A percentile compares a stretch with the other conserved stretches of the same genome.
Conservation (phyloP, 2,113 vertebrate genomes). For the Odobenus rosmarus region DNA sequence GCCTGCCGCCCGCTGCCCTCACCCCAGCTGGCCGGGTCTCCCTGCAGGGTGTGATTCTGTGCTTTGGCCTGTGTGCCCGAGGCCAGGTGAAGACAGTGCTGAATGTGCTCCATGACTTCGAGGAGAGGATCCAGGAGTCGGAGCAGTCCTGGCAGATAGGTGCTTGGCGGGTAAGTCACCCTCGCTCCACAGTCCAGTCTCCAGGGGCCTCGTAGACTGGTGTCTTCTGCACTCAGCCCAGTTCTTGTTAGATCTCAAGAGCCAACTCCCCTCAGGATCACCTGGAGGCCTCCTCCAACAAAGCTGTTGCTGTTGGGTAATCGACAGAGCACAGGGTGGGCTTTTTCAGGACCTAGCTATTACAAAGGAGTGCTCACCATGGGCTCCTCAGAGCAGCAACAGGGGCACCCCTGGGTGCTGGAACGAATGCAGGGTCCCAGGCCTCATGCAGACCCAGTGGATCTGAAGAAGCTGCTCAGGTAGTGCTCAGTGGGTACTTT, state of each 20-base stretch:
- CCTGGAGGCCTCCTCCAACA: fast-evolving
- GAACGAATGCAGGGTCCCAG: too few relatives aligned
- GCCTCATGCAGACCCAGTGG: background rate
- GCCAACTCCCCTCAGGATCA: background rate
- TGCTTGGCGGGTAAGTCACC: constrained; percentile 65
- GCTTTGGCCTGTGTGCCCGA: constrained; percentile 74
- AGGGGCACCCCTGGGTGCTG: background rate
- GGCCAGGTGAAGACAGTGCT: constrained; percentile 71
- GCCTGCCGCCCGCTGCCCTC: background rate
- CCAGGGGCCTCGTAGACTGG: fast-evolving
- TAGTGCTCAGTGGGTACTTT: fast-evolving
- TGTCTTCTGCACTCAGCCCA: fast-evolving
- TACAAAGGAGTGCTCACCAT: fast-evolving
- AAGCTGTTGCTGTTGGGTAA: background rate
- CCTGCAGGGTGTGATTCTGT: constrained; percentile 67
- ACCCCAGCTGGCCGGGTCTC: background rate
- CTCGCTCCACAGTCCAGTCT: fast-evolving
- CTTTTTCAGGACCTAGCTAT: background rate
- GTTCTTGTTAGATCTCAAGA: background rate
- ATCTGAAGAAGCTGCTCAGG: background rate
- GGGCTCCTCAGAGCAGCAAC: too few relatives aligned
- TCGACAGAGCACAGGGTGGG: background rate
- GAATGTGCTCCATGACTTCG: constrained; percentile 67
- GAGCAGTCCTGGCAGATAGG: constrained; percentile 78
- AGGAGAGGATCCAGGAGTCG: constrained; percentile 75